phyloP scores from a whole-genome alignment of 35 echinoderm and acorn worm species.

The Anneissia japonica region DNA sequence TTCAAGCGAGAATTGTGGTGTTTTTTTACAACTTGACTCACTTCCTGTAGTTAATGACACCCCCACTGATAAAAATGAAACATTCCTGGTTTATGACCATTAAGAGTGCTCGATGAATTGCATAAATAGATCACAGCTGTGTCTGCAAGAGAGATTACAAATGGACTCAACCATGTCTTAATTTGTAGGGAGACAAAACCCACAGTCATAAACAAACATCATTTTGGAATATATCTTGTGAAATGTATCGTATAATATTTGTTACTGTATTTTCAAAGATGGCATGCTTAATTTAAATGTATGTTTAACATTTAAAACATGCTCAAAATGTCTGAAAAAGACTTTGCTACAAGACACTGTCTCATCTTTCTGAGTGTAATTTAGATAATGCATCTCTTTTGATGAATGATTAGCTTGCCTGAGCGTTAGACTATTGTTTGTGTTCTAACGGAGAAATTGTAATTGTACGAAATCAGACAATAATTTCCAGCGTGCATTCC shows the following conservation, averaged over 20 bases:
- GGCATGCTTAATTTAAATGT: too few relatives aligned
- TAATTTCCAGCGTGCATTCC: background rate
- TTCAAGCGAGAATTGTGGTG: background rate
- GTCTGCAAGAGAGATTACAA: background rate
- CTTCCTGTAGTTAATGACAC: conserved; percentile 1
- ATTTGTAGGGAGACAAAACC: background rate
- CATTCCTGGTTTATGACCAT: background rate
- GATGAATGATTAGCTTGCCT: background rate
- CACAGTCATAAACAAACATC: background rate
- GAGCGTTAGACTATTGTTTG: background rate
- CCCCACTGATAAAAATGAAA: background rate
- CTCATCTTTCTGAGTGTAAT: background rate
- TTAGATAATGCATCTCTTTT: background rate
- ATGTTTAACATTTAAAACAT: too few relatives aligned
- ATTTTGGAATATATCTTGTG: background rate
- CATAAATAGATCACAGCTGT: background rate
- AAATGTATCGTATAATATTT: too few relatives aligned
- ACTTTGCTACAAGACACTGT: too few relatives aligned
- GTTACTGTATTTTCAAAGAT: too few relatives aligned
- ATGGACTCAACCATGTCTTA: background rate
- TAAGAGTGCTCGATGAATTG: background rate
- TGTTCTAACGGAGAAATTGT: background rate
- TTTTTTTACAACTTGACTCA: background rate
- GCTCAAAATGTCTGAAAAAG: too few relatives aligned
- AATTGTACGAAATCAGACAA: background rate